A percentile compares a stretch with the other conserved stretches of the same genome.
These are phyloP conservation scores for Armadillidium nasatum DNA, from an alignment of 1,140 invertebrate species.

Conservation along the genomic window DNA sequence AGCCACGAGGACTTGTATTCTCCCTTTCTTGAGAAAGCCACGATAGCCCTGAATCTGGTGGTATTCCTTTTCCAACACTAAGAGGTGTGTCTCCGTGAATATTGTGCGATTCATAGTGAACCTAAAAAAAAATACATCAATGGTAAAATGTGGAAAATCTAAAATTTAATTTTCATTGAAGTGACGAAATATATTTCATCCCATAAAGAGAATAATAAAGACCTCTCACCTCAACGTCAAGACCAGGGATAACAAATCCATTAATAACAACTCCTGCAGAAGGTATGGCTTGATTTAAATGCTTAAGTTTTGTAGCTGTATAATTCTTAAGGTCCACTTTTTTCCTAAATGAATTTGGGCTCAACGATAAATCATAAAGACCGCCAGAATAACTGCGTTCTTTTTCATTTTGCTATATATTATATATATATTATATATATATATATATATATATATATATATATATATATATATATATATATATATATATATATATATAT, in stretches of 20 bases:
- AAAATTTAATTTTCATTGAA: no score
- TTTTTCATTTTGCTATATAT: conserved; percentile 56
- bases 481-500: no score
- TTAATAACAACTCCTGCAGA: conserved; percentile 76
- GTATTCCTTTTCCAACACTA: conserved; percentile 29
- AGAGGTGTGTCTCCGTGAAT: conserved; percentile 57
- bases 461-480: no score
- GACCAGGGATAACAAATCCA: conserved; percentile 88
- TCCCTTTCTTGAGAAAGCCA: conserved; percentile 5
- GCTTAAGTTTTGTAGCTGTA: conserved; percentile 47
- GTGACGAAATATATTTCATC: neutral
- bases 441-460: no score
- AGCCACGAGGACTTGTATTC: neutral
- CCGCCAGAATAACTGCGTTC: conserved; percentile 67
- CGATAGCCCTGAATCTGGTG: conserved; percentile 25
- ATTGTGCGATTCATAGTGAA: conserved; percentile 81
- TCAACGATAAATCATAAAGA: conserved; percentile 49
- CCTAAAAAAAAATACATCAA: conserved; percentile 50
- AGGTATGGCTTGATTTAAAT: conserved; percentile 52
- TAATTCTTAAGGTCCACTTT: conserved; percentile 45
- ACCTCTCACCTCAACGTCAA: conserved; percentile 85
- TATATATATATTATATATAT: no score
- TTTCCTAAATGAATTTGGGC: conserved; percentile 27
- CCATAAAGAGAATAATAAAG: neutral
- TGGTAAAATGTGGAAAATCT: neutral